These are phyloP conservation scores for Enteromius radiatus DNA, from an alignment of 2,797 vertebrate genomes.

Conservation along the genomic window DNA sequence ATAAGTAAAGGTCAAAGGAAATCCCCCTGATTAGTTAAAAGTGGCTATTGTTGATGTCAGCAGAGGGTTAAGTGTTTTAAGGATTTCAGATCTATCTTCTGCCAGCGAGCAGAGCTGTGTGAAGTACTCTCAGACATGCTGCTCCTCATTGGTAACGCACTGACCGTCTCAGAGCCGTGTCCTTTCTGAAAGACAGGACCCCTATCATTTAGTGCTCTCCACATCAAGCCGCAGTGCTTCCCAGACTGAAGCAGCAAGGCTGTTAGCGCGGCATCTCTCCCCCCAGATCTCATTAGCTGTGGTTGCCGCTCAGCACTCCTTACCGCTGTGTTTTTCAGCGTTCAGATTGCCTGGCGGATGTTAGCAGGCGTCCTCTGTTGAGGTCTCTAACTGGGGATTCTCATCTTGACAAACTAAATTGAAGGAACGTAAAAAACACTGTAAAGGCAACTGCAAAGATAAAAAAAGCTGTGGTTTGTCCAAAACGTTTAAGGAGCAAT, in stretches of 20 bases:
- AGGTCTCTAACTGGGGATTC: constrained; percentile 33
- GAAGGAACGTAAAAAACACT: neutral
- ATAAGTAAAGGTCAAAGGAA: neutral
- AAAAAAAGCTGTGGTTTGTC: neutral
- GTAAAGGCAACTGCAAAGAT: neutral
- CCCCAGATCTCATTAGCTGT: constrained; percentile 50
- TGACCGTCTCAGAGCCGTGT: constrained; percentile 7
- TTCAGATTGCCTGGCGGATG: constrained; percentile 36
- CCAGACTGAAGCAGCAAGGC: constrained; percentile 32
- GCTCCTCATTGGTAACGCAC: constrained; percentile 21
- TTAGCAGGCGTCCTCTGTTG: constrained; percentile 32
- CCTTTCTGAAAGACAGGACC: constrained; percentile 34
- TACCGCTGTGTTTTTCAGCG: constrained; percentile 24
- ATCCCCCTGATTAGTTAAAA: neutral
- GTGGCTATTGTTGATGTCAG: neutral
- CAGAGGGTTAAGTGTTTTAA: constrained; percentile 1
- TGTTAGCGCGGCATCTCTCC: constrained; percentile 40
- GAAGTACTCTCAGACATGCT: constrained; percentile 15
- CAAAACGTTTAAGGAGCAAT: neutral
- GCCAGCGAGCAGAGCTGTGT: neutral
- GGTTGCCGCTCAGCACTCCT: constrained; percentile 19
- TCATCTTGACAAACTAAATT: constrained; percentile 27
- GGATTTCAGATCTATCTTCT: constrained; percentile 4
- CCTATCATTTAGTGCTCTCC: constrained; percentile 49
- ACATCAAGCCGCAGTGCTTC: constrained; percentile 40